Evolutionary conservation across 1,140 invertebrate genomes (phyloP), one percentile per base, ranked within the genome.

Genomic region (Tetramorium alpestre): DNA sequence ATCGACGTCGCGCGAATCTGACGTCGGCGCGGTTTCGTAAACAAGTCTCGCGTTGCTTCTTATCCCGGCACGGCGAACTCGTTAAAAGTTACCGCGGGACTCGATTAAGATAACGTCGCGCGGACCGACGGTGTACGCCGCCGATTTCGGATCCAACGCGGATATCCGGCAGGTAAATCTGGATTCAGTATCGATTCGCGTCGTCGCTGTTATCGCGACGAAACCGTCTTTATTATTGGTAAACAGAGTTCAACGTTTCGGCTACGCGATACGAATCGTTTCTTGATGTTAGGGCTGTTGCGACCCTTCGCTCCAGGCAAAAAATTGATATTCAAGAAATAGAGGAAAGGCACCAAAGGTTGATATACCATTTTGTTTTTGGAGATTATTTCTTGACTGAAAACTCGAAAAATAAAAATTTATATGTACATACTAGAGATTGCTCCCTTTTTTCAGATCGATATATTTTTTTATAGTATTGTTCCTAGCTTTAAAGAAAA

Each of bases 31-130:
- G 89, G 77, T 77, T 88, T 84, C 89, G 89, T 91, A 91, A 91
- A 91, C 89, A 91, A 91, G 89, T 84, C 77, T 88, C 75, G 65
- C 69, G 73, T 51, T 70, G 58, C 88, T 88, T 85, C 88, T 90
- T 89, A 88, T 80, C 89, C 76, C 70, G 54, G 0, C 11, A 41
- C 64, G 60, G 67, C 76, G 80, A 90, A 90, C 85, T 89, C 85
- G 89, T 90, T 90, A 89, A 87, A 86, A 90, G 88, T 89, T 89
- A 65, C 72, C 73, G 10, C 69, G 38, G 49, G 22, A 41, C n/a
- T 44, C 69, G 82, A 85, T 85, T 78, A 69, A 85, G 75, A 85
- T 85, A 84, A 84, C 69, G 67, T 82, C 67, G 67, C 38, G 51
- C 64, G 41, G 56, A n/a, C n/a, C 44, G 54, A 64, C 41, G 41